These are phyloP conservation scores for Mythimna albipuncta DNA, from an alignment of 2,888 invertebrate species.

Conservation along the genomic window DNA sequence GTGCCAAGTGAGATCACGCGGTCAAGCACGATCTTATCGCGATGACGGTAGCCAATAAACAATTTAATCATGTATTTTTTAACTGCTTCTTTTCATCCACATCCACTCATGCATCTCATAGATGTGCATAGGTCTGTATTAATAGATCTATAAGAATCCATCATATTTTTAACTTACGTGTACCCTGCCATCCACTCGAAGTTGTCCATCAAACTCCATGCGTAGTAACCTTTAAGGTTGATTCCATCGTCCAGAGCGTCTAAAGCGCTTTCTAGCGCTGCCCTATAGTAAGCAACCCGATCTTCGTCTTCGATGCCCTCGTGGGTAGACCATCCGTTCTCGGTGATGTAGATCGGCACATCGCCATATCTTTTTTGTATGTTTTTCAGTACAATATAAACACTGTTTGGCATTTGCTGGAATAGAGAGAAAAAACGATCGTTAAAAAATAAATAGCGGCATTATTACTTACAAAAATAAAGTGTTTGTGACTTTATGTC, in stretches of 20 bases:
- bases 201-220: constrained; percentile 92
- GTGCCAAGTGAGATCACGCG: too few species aligned
- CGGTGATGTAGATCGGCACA: constrained; percentile 89
- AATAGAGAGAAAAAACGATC: background rate
- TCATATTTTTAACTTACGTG: constrained; percentile 75
- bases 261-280: constrained; percentile 80
- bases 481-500: too few species aligned
- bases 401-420: constrained; percentile 90
- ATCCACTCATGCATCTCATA: background rate
- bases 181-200: constrained; percentile 92
- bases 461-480: background rate
- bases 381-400: constrained; percentile 88
- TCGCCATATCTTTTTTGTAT: constrained; percentile 85
- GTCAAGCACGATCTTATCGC: too few species aligned
- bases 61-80: background rate
- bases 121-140: background rate
- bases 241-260: constrained; percentile 84
- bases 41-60: too few species aligned
- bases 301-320: constrained; percentile 81
- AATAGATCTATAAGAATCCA: background rate
- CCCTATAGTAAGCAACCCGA: constrained; percentile 81
- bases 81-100: background rate
- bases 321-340: constrained; percentile 90
- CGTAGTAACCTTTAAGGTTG: constrained; percentile 89
- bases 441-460: background rate